Evolutionary conservation across 2,888 invertebrate species (phyloP).

Genomic region (Boloria selene): DNA sequence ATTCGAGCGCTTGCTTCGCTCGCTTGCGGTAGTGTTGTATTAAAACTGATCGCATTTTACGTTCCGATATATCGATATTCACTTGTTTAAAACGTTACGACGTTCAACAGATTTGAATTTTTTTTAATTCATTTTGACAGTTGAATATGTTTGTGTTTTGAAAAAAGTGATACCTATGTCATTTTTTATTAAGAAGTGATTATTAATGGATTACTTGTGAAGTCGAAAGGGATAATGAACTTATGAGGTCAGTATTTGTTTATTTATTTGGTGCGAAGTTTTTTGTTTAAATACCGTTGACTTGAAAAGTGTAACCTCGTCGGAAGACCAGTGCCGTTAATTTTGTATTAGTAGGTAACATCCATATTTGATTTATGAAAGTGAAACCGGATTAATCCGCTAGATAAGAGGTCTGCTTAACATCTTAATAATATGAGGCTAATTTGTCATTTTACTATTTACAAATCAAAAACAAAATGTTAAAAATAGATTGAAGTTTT

Average conservation of each 20-base stretch:
- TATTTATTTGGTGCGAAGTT: slow-evolving; percentile 1
- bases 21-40: slow-evolving; percentile 58
- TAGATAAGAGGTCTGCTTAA: slow-evolving; percentile 17
- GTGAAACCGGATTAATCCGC: slow-evolving; percentile 28
- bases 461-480: too few species aligned
- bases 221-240: slow-evolving; percentile 29
- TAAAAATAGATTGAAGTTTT: too few species aligned
- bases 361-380: slow-evolving; percentile 47
- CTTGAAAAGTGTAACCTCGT: slow-evolving; percentile 27
- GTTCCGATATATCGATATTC: slow-evolving; percentile 53
- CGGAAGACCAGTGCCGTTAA: slow-evolving; percentile 51
- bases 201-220: slow-evolving; percentile 12
- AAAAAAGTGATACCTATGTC: slow-evolving; percentile 18
- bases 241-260: slow-evolving; percentile 42
- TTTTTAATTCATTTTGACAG: slow-evolving; percentile 29
- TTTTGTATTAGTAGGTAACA: slow-evolving; percentile 41
- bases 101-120: slow-evolving; percentile 31
- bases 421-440: not conserved
- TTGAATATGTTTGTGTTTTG: slow-evolving; percentile 27
- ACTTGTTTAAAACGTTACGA: slow-evolving; percentile 34
- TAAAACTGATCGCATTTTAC: slow-evolving; percentile 21
- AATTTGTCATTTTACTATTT: too few species aligned
- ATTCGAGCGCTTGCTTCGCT: slow-evolving; percentile 71
- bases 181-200: slow-evolving; percentile 1
- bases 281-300: slow-evolving; percentile 19